Conservation (phyloP, 2,113 vertebrate species). For the Nyctibius bracteatus region DNA sequence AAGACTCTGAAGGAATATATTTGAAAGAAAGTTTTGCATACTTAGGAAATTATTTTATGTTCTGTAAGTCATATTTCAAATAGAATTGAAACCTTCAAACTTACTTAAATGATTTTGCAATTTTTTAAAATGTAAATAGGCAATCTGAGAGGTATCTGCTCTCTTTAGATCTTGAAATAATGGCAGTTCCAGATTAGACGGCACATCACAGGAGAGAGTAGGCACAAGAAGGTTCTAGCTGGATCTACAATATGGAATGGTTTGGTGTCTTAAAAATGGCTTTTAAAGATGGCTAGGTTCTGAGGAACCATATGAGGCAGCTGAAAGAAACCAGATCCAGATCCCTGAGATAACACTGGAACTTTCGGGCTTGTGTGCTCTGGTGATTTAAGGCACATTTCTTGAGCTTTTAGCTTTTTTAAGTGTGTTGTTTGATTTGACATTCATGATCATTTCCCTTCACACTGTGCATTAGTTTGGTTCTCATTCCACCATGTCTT, state of each 20-base stretch:
- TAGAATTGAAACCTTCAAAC: neutral
- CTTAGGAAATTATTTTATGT: neutral
- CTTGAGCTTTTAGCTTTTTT: neutral
- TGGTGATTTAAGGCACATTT: neutral
- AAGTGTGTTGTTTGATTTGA: neutral
- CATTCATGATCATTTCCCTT: neutral
- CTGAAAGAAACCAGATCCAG: neutral
- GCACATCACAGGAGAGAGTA: neutral
- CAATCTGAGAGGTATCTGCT: neutral
- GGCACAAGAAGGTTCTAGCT: neutral
- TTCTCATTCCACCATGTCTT: neutral
- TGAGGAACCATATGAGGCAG: neutral
- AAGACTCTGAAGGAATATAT: neutral
- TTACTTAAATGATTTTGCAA: neutral
- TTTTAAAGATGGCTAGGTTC: neutral
- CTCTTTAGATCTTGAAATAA: neutral
- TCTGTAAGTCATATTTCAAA: neutral
- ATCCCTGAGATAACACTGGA: neutral
- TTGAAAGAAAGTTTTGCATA: neutral
- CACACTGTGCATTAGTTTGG: neutral
- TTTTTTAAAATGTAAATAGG: neutral
- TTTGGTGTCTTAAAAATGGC: neutral
- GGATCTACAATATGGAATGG: neutral
- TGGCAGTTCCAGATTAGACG: neutral
- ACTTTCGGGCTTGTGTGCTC: rapidly evolving